Conservation (phyloP, 2,888 invertebrate species). For the Sinelater perroti region DNA sequence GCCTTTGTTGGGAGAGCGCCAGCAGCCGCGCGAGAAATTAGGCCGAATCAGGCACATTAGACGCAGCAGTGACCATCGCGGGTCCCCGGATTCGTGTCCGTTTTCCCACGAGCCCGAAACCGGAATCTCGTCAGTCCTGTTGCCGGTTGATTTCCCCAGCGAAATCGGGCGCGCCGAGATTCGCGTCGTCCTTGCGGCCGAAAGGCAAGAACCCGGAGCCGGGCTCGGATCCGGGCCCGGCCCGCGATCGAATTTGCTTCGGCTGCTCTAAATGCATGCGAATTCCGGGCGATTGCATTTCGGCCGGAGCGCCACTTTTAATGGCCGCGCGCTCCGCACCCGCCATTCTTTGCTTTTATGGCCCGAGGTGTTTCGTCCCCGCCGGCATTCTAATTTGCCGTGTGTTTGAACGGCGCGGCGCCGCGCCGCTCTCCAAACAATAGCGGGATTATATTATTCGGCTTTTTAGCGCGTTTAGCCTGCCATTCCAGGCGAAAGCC, state of each 20-base stretch:
- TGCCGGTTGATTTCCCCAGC: slow-evolving; percentile 49
- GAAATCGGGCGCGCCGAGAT: slow-evolving; percentile 40
- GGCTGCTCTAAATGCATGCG: slow-evolving; percentile 32
- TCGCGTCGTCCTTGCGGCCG: slow-evolving; percentile 34
- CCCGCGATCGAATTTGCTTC: slow-evolving; percentile 20
- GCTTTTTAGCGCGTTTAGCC: too few species aligned
- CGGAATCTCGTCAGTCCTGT: slow-evolving; percentile 46
- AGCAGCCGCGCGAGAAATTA: slow-evolving; percentile 19
- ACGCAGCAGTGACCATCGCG: slow-evolving; percentile 30
- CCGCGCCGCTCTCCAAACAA: too few species aligned
- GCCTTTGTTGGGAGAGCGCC: slow-evolving; percentile 1
- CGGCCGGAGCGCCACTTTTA: too few species aligned
- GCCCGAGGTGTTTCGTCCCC: too few species aligned
- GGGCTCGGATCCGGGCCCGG: too few species aligned
- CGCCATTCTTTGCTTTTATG: too few species aligned
- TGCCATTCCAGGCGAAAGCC: too few species aligned
- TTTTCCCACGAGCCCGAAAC: slow-evolving; percentile 41
- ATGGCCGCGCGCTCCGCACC: too few species aligned
- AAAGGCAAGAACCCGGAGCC: slow-evolving; percentile 32
- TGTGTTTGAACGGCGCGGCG: too few species aligned
- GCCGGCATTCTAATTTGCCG: too few species aligned
- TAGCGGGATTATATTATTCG: too few species aligned
- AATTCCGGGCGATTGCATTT: slow-evolving; percentile 20
- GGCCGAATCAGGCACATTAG: slow-evolving; percentile 31
- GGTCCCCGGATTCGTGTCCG: slow-evolving; percentile 31